phyloP scores from a whole-genome alignment of 2,797 vertebrate species.

The Notoglanidium macrostoma region DNA sequence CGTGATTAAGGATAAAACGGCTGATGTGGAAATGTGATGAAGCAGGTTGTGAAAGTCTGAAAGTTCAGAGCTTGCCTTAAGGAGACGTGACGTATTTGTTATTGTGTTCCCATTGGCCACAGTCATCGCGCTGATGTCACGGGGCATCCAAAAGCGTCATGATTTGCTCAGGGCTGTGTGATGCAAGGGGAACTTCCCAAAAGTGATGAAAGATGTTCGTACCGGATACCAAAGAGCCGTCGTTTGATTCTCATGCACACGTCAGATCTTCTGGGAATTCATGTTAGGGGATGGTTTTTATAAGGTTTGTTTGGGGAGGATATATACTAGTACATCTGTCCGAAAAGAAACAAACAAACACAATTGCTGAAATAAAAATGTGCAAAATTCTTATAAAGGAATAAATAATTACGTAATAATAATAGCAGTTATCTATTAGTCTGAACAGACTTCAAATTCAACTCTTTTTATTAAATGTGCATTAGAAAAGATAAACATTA shows the following conservation, averaged over 20 bases:
- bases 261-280: background rate
- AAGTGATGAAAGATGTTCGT: slow-evolving; percentile 12
- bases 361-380: background rate
- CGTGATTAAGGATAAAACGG: slow-evolving; percentile 42
- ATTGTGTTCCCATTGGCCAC: slow-evolving; percentile 19
- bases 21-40: slow-evolving; percentile 10
- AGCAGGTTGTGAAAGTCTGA: slow-evolving; percentile 36
- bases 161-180: slow-evolving; percentile 11
- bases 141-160: slow-evolving; percentile 36
- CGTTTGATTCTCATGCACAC: background rate
- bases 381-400: no score
- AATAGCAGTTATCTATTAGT: background rate
- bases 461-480: background rate
- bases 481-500: background rate
- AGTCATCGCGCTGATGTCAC: background rate
- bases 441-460: background rate
- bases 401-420: background rate
- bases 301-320: background rate
- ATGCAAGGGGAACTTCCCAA: slow-evolving; percentile 33
- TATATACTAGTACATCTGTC: background rate
- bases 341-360: background rate
- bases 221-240: slow-evolving; percentile 6
- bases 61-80: slow-evolving; percentile 41
- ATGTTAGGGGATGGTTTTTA: background rate
- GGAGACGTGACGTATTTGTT: slow-evolving; percentile 13